These are phyloP conservation scores for Turritopsis dohrnii DNA, from an alignment of 30 jellyfish, hydroid and myxozoan species.

Conservation along the genomic window DNA sequence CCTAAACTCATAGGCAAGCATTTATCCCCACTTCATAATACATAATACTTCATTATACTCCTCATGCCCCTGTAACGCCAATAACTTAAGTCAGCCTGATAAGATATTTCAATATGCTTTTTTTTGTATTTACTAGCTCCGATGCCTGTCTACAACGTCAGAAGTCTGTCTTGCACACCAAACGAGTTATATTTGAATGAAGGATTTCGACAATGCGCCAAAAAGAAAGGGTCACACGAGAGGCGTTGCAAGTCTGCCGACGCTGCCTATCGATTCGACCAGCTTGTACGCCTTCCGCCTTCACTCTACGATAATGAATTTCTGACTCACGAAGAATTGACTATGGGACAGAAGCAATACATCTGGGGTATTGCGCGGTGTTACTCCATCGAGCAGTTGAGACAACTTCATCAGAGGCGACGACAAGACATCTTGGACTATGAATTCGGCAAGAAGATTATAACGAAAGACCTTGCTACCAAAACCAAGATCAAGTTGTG, in stretches of 20 bases:
- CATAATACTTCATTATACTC: too few relatives aligned
- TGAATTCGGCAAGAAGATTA: conserved; percentile 52
- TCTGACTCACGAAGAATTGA: conserved; percentile 53
- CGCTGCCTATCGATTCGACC: conserved; percentile 48
- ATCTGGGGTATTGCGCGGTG: conserved; percentile 77
- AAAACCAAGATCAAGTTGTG: conserved; percentile 42
- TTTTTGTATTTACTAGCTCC: too few relatives aligned
- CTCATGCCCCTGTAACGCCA: too few relatives aligned
- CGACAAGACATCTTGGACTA: conserved; percentile 45
- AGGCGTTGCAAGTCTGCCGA: conserved; percentile 56
- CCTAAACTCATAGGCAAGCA: too few relatives aligned
- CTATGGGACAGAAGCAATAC: conserved; percentile 72
- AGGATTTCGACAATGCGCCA: conserved; percentile 6
- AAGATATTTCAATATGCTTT: too few relatives aligned
- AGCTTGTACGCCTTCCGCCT: conserved; percentile 39
- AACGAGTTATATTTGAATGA: neutral
- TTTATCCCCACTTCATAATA: too few relatives aligned
- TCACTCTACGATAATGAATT: conserved; percentile 28
- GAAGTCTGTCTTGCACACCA: neutral
- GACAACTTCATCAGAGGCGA: conserved; percentile 45
- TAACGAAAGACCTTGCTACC: conserved; percentile 43
- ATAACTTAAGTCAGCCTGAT: too few relatives aligned
- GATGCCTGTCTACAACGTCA: neutral
- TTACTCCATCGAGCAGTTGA: conserved; percentile 52
- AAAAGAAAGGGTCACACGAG: neutral